Evolutionary conservation across 2,888 invertebrate genomes (phyloP).

Genomic region (Amphimallon solstitiale): DNA sequence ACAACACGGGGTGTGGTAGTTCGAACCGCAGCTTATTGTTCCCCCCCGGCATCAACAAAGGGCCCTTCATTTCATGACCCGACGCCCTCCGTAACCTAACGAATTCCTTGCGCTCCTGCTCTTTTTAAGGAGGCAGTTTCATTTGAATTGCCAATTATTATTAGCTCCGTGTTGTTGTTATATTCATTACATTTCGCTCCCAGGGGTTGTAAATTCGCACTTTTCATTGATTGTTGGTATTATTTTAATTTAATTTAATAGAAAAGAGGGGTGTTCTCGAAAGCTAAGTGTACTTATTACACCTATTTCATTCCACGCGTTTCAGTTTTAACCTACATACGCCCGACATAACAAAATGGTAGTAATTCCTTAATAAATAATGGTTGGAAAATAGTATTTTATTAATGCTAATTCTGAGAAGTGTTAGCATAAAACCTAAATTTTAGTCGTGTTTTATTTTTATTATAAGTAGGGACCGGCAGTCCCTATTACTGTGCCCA

Average conservation of each 20-base stretch:
- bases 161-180: constrained; percentile 36
- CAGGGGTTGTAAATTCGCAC: constrained; percentile 37
- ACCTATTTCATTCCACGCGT: not conserved
- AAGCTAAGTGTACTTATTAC: not conserved
- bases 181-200: constrained; percentile 40
- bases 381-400: too few relatives aligned
- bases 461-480: too few relatives aligned
- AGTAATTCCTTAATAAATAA: too few relatives aligned
- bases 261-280: constrained; percentile 8
- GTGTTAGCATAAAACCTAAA: too few relatives aligned
- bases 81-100: constrained; percentile 28
- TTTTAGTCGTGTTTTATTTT: too few relatives aligned
- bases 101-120: constrained; percentile 33
- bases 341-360: too few relatives aligned
- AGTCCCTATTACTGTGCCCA: too few relatives aligned
- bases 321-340: not conserved
- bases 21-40: constrained; percentile 36
- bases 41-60: constrained; percentile 13
- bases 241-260: constrained; percentile 42
- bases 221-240: constrained; percentile 43
- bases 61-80: constrained; percentile 37
- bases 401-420: too few relatives aligned
- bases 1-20: constrained; percentile 36
- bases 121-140: constrained; percentile 43
- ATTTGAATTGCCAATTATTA: constrained; percentile 46